Evolutionary conservation across 2,888 invertebrate species (phyloP), one percentile per base, ranked within the genome.

Genomic region (Dexiosoma caninum): DNA sequence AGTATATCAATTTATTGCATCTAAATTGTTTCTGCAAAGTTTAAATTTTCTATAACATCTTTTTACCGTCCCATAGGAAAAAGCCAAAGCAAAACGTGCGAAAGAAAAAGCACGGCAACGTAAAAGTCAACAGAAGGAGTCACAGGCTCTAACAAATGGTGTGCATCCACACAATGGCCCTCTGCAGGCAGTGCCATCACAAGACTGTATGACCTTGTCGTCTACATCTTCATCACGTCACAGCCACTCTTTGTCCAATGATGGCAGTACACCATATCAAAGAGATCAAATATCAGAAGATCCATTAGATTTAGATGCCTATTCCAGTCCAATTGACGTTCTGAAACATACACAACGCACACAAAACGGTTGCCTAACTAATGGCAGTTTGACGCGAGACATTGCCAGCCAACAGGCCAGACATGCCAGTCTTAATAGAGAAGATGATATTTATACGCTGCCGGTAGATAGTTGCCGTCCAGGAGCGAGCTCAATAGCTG

Each of bases 31-130:
- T n/a, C n/a, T n/a, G n/a, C n/a, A n/a, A n/a, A n/a, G n/a, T n/a
- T n/a, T n/a, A n/a, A n/a, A n/a, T n/a, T n/a, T n/a, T n/a, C n/a
- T n/a, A n/a, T n/a, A n/a, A n/a, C n/a, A n/a, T 16, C 27, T 37
- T 74, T 23, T 74, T 44, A 37, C 59, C 19, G 53, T 67, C 53
- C 64, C 83, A 0, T 89, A 94, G 91, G 95, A 95, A 88, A 92
- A 93, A 84, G 93, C 93, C 16, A 94, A 94, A 88, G 93, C 93
- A 1, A 93, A 93, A 85, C 91, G 94, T 81, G 94, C 94, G 7
- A 92, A 93, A 84, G 95, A 95, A 86, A 92, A 93, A 84, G 94
- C 94, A 12, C 92, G 93, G 74, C 92, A 93, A 84, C 93, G 93
- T 85, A 92, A 93, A 30, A 92, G 91, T 83, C 91, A 91, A 82